A percentile compares a stretch with the other conserved stretches of the same genome.
Evolutionary conservation across 53 echinoderm and acorn worm species (phyloP).

Genomic region (Crossaster papposus): DNA sequence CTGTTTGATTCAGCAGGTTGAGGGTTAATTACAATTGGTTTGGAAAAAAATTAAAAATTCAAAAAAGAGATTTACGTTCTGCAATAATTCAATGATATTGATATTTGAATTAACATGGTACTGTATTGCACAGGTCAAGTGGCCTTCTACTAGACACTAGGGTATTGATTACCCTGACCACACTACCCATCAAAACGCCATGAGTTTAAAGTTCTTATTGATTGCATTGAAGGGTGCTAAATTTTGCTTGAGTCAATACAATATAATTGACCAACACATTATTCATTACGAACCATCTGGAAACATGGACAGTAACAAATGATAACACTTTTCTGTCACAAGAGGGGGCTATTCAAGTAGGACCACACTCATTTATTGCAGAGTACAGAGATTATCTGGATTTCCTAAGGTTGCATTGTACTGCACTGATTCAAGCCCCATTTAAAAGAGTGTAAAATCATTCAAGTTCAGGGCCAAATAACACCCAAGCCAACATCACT

Average conservation of each 20-base stretch:
- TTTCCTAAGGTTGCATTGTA: background rate
- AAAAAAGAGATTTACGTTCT: background rate
- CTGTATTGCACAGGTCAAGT: background rate
- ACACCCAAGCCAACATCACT: too few species aligned
- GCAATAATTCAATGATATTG: background rate
- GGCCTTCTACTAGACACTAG: background rate
- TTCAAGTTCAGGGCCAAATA: too few species aligned
- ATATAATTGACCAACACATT: background rate
- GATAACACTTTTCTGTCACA: slow-evolving; percentile 7
- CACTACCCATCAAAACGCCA: background rate
- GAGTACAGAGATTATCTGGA: background rate
- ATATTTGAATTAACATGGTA: background rate
- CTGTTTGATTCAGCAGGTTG: too few species aligned
- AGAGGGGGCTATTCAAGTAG: slow-evolving; percentile 47
- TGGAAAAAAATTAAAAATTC: too few species aligned
- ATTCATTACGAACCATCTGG: background rate
- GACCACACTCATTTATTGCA: background rate
- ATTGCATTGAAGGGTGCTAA: background rate
- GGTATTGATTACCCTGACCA: background rate
- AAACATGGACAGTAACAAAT: background rate
- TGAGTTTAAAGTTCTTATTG: background rate
- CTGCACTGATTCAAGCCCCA: too few species aligned
- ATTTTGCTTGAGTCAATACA: background rate
- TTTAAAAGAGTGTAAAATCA: too few species aligned
- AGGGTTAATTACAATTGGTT: too few species aligned